Percentiles rank a stretch among this genome's conserved stretches.
Evolutionary conservation across 2,888 invertebrate species (phyloP).

Genomic region (Aleiodes leptofemur): DNA sequence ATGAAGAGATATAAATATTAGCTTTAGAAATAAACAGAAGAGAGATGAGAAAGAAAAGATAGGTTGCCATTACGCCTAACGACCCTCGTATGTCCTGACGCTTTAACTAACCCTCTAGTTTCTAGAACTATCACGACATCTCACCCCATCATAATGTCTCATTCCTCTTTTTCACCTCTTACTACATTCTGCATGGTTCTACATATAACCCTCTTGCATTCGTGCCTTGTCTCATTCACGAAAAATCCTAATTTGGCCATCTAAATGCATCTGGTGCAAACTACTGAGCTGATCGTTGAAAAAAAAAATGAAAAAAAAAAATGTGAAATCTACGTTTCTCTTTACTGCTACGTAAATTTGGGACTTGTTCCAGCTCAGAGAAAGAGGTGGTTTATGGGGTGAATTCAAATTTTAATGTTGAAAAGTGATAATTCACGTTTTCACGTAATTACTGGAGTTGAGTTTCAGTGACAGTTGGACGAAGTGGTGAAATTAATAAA

Average conservation of each 20-base stretch:
- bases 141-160: constrained; percentile 32
- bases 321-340: constrained; percentile 9
- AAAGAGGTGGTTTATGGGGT: no score
- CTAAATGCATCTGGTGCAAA: constrained; percentile 67
- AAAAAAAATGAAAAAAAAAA: constrained; percentile 27
- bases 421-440: no score
- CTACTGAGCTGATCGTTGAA: constrained; percentile 59
- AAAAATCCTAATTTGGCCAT: constrained; percentile 68
- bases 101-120: constrained; percentile 29
- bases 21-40: constrained; percentile 6
- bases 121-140: constrained; percentile 22
- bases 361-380: no score
- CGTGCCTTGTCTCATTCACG: constrained; percentile 51
- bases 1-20: constrained; percentile 24
- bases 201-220: constrained; percentile 21
- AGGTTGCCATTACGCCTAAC: constrained; percentile 60
- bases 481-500: no score
- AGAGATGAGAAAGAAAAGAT: constrained; percentile 48
- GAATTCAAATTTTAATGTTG: no score
- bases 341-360: no score
- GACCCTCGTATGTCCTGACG: constrained; percentile 56
- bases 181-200: constrained; percentile 1
- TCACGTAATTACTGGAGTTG: no score
- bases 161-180: constrained; percentile 18
- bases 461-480: no score